phyloP scores from a whole-genome alignment of 2,797 vertebrate species.

The Ispidina picta region DNA sequence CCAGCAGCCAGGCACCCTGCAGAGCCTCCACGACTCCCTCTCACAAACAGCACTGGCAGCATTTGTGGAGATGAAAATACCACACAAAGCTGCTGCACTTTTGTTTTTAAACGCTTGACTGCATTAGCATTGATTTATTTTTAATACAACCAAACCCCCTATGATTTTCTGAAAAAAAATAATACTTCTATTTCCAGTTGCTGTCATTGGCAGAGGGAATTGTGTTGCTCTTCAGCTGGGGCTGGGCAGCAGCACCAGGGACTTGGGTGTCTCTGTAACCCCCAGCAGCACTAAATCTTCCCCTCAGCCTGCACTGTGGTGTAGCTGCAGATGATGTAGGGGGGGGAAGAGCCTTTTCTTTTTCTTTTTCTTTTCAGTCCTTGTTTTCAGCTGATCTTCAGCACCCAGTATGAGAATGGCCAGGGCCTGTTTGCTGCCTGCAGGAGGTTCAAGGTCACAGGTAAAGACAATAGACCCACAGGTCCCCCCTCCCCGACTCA shows the following conservation, averaged over 20 bases:
- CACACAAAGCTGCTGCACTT: rapidly evolving
- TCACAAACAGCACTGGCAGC: not conserved
- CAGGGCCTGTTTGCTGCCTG: not conserved
- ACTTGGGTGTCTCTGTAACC: rapidly evolving
- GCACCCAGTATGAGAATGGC: rapidly evolving
- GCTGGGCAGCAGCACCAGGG: not conserved
- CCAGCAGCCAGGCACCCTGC: not conserved
- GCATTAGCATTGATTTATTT: conserved; percentile 23
- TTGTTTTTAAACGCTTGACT: not conserved
- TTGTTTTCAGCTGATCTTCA: not conserved
- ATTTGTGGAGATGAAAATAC: not conserved
- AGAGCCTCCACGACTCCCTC: not conserved
- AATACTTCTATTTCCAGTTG: not conserved
- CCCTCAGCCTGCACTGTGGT: rapidly evolving
- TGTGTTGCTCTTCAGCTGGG: not conserved
- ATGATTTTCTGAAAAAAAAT: not conserved
- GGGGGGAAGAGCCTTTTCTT: rapidly evolving
- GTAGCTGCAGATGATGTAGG: not conserved
- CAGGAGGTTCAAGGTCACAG: not conserved
- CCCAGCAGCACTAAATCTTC: not conserved
- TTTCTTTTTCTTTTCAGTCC: rapidly evolving
- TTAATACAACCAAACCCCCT: not conserved
- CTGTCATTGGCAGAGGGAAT: not conserved
- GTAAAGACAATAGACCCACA: rapidly evolving
- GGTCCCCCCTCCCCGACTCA: rapidly evolving